Evolutionary conservation across 2,888 invertebrate species (phyloP), one percentile per base, ranked within the genome.

Genomic region (Patella depressa): DNA sequence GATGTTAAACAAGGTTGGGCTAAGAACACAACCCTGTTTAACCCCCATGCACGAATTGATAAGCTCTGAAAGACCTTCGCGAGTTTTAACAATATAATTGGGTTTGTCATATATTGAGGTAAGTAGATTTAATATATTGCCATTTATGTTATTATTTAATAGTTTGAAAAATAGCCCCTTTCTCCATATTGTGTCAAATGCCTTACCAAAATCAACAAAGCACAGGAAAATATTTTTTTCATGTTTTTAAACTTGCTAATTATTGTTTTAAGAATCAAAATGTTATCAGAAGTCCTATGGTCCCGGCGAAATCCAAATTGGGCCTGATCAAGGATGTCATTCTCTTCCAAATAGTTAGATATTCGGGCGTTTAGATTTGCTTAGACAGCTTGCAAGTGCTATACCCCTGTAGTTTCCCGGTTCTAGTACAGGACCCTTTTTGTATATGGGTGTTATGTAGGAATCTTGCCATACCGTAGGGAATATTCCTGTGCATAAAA

Each of bases 21-120:
- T 59, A n/a, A 59, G 19, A 59, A 59, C 59, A 59, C 59, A 59
- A 59, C 59, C 59, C 59, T 59, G 59, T 59, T 59, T 59, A 59
- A 59, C 59, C 19, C 59, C 59, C 17, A n/a, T n/a, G 17, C 5
- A 7, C 14, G 59, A 59, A n/a, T 59, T 17, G 19, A 59, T 59
- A 19, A 5, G 5, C n/a, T 59, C 59, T 9, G 59, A n/a, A 19
- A 59, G 17, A 59, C 59, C 59, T 7, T 17, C 17, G 19, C n/a
- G n/a, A 59, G 59, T 59, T 59, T 19, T 59, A n/a, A 17, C 59
- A n/a, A 12, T 59, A 19, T 59, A 59, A n/a, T 7, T 59, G 17
- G 59, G 17, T 59, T 17, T n/a, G 5, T 17, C 19, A 59, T 55
- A 55, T 55, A 55, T 15, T 15, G 55, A 17, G 55, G 55, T 29